These are phyloP conservation scores for Parasteatoda tepidariorum DNA, from an alignment of 1,140 invertebrate species.

Conservation along the genomic window DNA sequence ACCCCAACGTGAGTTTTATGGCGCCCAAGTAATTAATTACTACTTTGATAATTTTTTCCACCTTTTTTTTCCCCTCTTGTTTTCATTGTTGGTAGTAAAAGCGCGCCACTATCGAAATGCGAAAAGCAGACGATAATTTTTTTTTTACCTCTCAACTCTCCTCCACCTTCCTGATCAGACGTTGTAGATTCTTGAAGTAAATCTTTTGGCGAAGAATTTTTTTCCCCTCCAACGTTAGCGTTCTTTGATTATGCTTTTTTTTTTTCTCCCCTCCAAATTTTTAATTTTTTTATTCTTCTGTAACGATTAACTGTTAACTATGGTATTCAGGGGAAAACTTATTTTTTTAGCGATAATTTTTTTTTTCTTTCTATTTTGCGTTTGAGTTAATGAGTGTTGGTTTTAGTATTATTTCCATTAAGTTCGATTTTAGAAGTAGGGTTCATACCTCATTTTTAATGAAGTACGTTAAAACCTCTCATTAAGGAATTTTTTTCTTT, in stretches of 20 bases:
- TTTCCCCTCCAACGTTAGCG: not conserved
- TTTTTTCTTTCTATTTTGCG: constrained; percentile 22
- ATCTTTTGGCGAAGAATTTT: constrained; percentile 26
- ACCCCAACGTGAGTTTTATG: constrained; percentile 44
- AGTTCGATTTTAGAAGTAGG: constrained; percentile 50
- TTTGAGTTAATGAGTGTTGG: constrained; percentile 59
- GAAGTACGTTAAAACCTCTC: constrained; percentile 59
- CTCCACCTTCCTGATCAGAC: constrained; percentile 27
- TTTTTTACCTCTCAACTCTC: not conserved
- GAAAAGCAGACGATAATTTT: constrained; percentile 49
- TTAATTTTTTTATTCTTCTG: not conserved
- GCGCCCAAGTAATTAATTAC: constrained; percentile 55
- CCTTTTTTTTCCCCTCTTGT: not conserved
- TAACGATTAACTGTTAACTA: constrained; percentile 58
- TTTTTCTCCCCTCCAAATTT: not conserved
- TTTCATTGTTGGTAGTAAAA: constrained; percentile 9
- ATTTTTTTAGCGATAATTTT: constrained; percentile 20
- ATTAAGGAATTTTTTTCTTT: constrained; percentile 45
- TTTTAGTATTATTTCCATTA: constrained; percentile 60
- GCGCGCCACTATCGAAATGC: constrained; percentile 16
- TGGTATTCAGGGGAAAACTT: constrained; percentile 19
- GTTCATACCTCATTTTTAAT: constrained; percentile 55
- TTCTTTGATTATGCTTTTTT: constrained; percentile 43
- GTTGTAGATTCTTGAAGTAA: constrained; percentile 41
- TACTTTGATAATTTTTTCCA: constrained; percentile 47